Evolutionary conservation across 2,113 vertebrate genomes (phyloP).

Genomic region (Podilymbus podiceps): DNA sequence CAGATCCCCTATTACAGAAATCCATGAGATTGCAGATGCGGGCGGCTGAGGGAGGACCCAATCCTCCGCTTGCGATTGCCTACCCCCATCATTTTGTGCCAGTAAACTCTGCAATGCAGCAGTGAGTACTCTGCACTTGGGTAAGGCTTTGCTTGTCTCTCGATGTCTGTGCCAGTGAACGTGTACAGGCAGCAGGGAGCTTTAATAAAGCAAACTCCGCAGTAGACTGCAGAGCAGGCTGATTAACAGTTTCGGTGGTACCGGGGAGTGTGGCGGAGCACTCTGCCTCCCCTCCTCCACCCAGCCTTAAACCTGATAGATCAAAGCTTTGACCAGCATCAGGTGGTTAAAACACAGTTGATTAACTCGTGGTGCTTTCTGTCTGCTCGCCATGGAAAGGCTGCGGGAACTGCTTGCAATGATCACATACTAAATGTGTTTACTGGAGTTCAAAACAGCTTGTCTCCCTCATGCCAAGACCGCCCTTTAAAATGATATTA

Average conservation of each 20-base stretch:
- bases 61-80: conserved; percentile 34
- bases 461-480: conserved; percentile 16
- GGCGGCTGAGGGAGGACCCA: neutral
- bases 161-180: conserved; percentile 53
- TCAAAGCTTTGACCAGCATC: conserved; percentile 46
- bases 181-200: conserved; percentile 60
- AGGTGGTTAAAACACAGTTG: conserved; percentile 48
- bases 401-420: neutral
- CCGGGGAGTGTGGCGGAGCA: neutral
- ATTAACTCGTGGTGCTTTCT: conserved; percentile 9
- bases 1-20: neutral
- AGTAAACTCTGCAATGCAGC: conserved; percentile 70
- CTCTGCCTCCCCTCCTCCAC: neutral
- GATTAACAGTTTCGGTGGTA: conserved; percentile 16
- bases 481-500: conserved; percentile 33
- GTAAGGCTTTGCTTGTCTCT: conserved; percentile 48
- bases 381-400: neutral
- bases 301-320: neutral
- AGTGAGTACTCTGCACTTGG: conserved; percentile 40
- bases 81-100: conserved; percentile 23
- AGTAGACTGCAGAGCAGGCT: conserved; percentile 63
- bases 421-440: conserved; percentile 9
- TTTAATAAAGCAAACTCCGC: conserved; percentile 67
- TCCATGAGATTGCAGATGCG: neutral
- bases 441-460: conserved; percentile 37